These are phyloP conservation scores for Chydorus sphaericus DNA, from an alignment of 2,888 invertebrate genomes.

Conservation along the genomic window DNA sequence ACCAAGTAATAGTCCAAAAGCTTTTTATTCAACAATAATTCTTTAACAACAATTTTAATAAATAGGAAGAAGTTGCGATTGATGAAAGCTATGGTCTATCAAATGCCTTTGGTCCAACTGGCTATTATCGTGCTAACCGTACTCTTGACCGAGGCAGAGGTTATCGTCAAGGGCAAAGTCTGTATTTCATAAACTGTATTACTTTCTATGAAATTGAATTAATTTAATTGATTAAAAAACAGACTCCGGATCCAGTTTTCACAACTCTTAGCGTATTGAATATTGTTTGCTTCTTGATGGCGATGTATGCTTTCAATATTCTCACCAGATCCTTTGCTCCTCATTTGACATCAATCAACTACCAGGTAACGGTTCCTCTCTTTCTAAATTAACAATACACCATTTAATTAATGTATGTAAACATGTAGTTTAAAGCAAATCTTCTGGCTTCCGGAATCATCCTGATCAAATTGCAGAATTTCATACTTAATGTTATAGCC, in stretches of 20 bases:
- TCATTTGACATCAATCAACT: not conserved
- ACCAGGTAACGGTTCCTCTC: not conserved
- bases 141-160: constrained; percentile 1
- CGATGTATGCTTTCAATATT: constrained; percentile 10
- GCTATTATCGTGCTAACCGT: constrained; percentile 2
- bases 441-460: not conserved
- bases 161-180: constrained; percentile 2
- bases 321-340: not conserved
- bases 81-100: constrained; percentile 5
- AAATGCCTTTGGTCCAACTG: constrained; percentile 9
- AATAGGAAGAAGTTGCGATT: constrained; percentile 5
- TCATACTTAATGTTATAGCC: not conserved
- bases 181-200: not conserved
- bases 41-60: not conserved
- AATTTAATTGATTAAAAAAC: not conserved
- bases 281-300: constrained; percentile 7
- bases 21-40: not conserved
- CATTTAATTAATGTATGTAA: not conserved
- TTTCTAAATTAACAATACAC: not conserved
- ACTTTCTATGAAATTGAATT: too few species aligned
- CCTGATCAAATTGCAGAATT: constrained; percentile 7
- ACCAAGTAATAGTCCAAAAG: not conserved
- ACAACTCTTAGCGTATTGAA: not conserved
- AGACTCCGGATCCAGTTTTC: not conserved
- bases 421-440: not conserved